Base-by-base conservation (phyloP, 2,797 vertebrate species). In the Hydrocynus forskahlii region DNA sequence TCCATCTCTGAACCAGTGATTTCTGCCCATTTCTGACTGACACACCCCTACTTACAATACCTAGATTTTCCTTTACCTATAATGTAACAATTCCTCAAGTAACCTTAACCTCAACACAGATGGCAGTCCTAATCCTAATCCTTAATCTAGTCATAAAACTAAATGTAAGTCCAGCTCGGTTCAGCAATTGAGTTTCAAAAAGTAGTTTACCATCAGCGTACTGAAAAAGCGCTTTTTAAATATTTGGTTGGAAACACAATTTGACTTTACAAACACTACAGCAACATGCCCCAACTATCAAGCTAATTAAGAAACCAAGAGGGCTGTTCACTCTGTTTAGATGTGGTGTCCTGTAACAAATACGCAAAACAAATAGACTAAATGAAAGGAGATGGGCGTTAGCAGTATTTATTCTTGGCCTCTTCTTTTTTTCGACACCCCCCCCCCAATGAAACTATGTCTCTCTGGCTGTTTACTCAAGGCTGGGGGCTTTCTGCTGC, bases 381-480 rank as follows among this genome's bases (percentile, higher is more conserved):
- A 43, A 23, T 76, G 76, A 81, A 76, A 81, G 78, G 70, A 75
- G 38, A 67, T 72, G 81, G 67, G 60, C 79, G 85, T 84, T 80
- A 62, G 12, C 55, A 70, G 55, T 91, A 85, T 92, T 92, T 90
- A 90, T 81, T 83, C 86, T 74, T 83, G 59, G 86, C 70, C 78
- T 82, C 67, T 81, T 82, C 71, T 82, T 72, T 83, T 81, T 72
- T 86, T 21, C 43, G 54, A 14, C 59, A 59, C 25, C n/a, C 40
- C 52, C 60, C 86, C 75, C 45, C 87, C 73, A 69, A 4, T 74
- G 80, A 83, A 75, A 68, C 86, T 78, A 72, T 16, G 79, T 80
- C 85, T 83, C 82, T 80, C 40, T 89, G 81, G 62, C 83, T 89
- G 87, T 91, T 91, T 90, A 75, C 12, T 80, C 87, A 88, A 88